Base-by-base conservation (phyloP, 2,888 invertebrate species). In the Cheiracanthium punctorium region DNA sequence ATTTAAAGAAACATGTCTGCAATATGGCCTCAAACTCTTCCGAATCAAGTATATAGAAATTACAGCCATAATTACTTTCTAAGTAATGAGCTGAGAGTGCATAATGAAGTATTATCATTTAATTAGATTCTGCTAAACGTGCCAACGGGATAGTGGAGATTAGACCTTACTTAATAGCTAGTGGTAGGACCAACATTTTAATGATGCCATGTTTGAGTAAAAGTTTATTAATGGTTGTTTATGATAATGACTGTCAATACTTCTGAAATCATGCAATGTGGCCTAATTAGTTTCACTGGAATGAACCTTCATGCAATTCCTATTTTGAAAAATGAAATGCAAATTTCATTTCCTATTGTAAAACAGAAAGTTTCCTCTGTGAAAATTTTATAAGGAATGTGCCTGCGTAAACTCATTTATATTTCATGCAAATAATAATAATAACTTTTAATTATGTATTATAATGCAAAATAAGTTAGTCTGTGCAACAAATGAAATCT, bases 31-130 rank as follows among this genome's bases (percentile, higher is more conserved):
- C 37, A 37, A 10, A 37, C 10, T 37, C 7, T 7, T 37, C 37
- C 10, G 10, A 4, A 10, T 7, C 37, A 48, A 17, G 43, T 48
- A 48, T 48, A 17, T 48, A 48, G 43, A 48, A 48, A 48, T 17
- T 48, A 10, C 14, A 17, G 14, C 43, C 1, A 48, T 48, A 48
- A 48, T 48, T 48, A 48, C 43, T 48, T 48, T 48, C 43, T 48
- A 12, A 48, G 43, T 48, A 48, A 48, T 48, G 43, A 48, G 43
- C 43, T 7, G 43, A 48, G 14, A 48, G 43, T 48, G 43, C 43
- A 48, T 48, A 48, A 48, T 48, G 43, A 48, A 48, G 43, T 48
- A 48, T 48, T 48, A 48, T 48, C 43, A 48, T 48, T 48, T 48
- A 48, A 48, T 48, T 48, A 48, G 43, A 12, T 48, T 48, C 43